Percentiles rank a stretch among this genome's conserved stretches.
Conservation (phyloP, 2,797 vertebrate species). For the Megaceryle alcyon region DNA sequence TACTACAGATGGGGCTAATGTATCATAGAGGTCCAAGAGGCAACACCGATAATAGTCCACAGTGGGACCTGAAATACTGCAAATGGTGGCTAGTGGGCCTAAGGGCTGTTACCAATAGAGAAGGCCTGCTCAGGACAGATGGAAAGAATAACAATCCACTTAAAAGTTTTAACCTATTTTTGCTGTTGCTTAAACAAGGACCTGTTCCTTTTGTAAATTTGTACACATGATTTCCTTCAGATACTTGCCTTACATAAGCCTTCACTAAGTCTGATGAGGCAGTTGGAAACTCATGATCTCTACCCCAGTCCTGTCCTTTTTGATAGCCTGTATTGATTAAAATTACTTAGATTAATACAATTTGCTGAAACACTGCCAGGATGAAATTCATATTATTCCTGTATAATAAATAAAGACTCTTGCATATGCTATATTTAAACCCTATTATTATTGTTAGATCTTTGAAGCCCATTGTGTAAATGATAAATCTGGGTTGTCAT, state of each 20-base stretch:
- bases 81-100: background rate
- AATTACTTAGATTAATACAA: slow-evolving; percentile 66
- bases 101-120: background rate
- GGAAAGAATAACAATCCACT: background rate
- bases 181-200: slow-evolving; percentile 16
- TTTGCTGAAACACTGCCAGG: slow-evolving; percentile 55
- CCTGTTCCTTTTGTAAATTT: slow-evolving; percentile 6
- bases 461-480: slow-evolving; percentile 20
- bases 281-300: slow-evolving; percentile 47
- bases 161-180: background rate
- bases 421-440: slow-evolving; percentile 38
- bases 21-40: background rate
- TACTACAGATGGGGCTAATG: background rate
- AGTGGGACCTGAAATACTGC: background rate
- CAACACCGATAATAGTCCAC: background rate
- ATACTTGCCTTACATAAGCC: slow-evolving; percentile 44
- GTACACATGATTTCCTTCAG: background rate
- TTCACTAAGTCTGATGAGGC: slow-evolving; percentile 48
- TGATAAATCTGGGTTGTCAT: background rate
- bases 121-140: background rate
- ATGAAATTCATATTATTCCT: slow-evolving; percentile 10
- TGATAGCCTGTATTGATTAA: slow-evolving; percentile 65
- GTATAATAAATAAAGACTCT: background rate
- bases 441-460: slow-evolving; percentile 54
- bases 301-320: slow-evolving; percentile 13